phyloP scores from a whole-genome alignment of 1,140 invertebrate genomes.

The Harpegnathos saltator region DNA sequence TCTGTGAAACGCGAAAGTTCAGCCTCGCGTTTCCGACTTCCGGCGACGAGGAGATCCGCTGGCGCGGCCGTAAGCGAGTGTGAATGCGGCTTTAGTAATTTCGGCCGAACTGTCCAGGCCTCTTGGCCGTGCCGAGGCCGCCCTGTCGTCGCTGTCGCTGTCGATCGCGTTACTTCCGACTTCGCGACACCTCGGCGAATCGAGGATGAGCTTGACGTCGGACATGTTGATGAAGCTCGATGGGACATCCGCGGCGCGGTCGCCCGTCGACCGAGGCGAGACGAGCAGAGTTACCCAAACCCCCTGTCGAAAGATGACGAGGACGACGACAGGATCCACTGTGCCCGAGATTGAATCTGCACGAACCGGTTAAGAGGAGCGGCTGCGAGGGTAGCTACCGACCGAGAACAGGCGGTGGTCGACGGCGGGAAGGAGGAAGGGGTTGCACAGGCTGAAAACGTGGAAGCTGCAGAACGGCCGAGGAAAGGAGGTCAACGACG shows the following conservation, averaged over 20 bases:
- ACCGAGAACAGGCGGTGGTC: conserved; percentile 7
- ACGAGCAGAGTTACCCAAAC: conserved; percentile 35
- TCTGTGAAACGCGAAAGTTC: neutral
- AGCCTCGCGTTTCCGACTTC: neutral
- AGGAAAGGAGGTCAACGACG: conserved; percentile 82
- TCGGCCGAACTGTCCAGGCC: neutral
- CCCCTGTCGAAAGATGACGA: conserved; percentile 6
- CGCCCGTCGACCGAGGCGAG: conserved; percentile 35
- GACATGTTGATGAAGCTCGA: conserved; percentile 64
- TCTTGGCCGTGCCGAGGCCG: too few species aligned
- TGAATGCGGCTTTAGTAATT: conserved; percentile 16
- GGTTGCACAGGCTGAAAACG: conserved; percentile 58
- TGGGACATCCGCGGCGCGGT: conserved; percentile 32
- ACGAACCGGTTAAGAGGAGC: conserved; percentile 75
- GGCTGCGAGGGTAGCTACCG: conserved; percentile 52
- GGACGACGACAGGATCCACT: conserved; percentile 63
- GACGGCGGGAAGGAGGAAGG: neutral
- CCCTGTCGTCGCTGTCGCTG: neutral
- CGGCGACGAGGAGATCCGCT: neutral
- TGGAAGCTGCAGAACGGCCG: conserved; percentile 65
- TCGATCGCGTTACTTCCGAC: conserved; percentile 26
- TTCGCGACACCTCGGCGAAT: conserved; percentile 50
- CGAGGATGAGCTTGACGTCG: conserved; percentile 45
- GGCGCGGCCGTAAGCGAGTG: neutral
- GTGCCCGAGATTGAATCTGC: conserved; percentile 78